Evolutionary conservation across 2,113 vertebrate species (phyloP).

Genomic region (Pseudorectes ferrugineus): DNA sequence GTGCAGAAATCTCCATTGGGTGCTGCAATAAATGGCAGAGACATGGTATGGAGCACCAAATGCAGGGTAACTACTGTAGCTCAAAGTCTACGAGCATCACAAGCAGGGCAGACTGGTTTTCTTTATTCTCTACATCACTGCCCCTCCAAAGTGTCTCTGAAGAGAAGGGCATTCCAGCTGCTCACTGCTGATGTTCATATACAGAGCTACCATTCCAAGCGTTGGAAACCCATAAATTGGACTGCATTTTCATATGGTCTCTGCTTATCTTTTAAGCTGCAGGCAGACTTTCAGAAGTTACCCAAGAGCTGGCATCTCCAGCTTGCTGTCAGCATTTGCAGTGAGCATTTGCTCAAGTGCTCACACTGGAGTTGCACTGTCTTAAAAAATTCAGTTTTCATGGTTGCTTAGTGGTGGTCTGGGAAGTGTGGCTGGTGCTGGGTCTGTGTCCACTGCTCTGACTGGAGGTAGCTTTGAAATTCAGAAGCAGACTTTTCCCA

Average conservation of each 20-base stretch:
- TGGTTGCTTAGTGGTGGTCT: background rate
- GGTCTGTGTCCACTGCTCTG: background rate
- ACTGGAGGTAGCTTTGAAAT: background rate
- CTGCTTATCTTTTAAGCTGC: background rate
- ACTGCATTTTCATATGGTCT: background rate
- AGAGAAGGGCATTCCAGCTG: background rate
- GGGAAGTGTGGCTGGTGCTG: background rate
- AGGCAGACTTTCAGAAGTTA: background rate
- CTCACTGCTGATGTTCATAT: background rate
- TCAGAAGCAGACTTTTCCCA: slow-evolving; percentile 40
- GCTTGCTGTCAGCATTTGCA: background rate
- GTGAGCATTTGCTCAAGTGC: background rate
- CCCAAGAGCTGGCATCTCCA: background rate
- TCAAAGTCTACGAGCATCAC: background rate
- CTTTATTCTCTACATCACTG: background rate
- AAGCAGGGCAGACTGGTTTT: background rate
- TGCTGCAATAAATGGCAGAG: background rate
- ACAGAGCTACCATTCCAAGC: background rate
- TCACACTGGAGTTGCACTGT: background rate
- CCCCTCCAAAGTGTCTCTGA: background rate
- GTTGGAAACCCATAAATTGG: background rate
- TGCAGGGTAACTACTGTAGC: background rate
- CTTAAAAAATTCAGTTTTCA: background rate
- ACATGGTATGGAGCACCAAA: background rate
- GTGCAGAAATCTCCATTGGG: background rate